Evolutionary conservation across 2,797 vertebrate genomes (phyloP).

Genomic region (Cheirogaleus major): DNA sequence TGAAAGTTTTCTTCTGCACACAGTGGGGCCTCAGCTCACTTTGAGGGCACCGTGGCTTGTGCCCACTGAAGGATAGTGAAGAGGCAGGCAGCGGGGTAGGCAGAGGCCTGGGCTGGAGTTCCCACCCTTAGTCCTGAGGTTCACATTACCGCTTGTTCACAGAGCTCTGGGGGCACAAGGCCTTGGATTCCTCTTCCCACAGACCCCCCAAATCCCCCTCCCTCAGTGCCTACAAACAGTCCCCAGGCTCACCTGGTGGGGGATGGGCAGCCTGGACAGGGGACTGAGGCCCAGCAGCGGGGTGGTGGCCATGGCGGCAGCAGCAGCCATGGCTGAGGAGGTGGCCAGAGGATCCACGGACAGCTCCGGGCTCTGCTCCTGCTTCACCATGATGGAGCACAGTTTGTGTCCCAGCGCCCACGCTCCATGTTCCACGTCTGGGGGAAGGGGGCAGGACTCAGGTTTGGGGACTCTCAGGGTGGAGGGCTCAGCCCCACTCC

Average conservation of each 20-base stretch:
- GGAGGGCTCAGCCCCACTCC: not conserved
- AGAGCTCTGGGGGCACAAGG: not conserved
- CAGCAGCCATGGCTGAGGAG: conserved; percentile 59
- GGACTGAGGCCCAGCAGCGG: conserved; percentile 89
- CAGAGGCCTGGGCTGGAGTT: not conserved
- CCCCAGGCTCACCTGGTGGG: conserved; percentile 89
- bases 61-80: not conserved
- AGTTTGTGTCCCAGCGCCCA: conserved; percentile 97
- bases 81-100: not conserved
- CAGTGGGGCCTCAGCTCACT: not conserved
- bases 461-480: conserved; percentile 30
- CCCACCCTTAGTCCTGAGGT: not conserved
- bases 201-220: not conserved
- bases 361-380: conserved; percentile 92
- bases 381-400: conserved; percentile 97
- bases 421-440: conserved; percentile 91
- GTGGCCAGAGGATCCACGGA: conserved; percentile 82
- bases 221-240: not conserved
- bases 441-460: conserved; percentile 47
- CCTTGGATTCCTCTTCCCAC: not conserved
- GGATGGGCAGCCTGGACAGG: conserved; percentile 88
- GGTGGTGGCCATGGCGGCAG: conserved; percentile 79
- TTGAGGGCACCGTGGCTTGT: accelerated
- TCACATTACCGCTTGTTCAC: not conserved
- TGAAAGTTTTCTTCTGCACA: not conserved